Evolutionary conservation across 2,888 invertebrate species (phyloP), one percentile per base, ranked within the genome.

Genomic region (Hesperia comma): DNA sequence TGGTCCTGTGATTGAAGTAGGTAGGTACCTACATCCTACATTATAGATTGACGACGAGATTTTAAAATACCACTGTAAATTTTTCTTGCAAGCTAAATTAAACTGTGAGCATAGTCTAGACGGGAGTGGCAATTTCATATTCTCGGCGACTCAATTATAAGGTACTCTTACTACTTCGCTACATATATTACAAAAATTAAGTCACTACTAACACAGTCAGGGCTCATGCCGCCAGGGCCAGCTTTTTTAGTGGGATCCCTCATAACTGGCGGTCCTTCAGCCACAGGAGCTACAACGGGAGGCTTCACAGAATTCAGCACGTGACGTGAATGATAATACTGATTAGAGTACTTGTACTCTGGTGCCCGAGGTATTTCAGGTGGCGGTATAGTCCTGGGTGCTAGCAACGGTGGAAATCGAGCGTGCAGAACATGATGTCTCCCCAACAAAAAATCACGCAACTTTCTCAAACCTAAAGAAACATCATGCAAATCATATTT

Each of bases 271-370:
- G 81, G 81, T 1, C 85, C 85, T 72, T 81, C 79, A 1, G 83
- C 88, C 7, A 89, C 70, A 2, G 90, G 89, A 0, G 87, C 90
- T 7, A 90, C 79, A 0, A 91, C 81, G 0, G 92, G 91, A 0
- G 91, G 91, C 8, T 78, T 76, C 0, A 90, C 86, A 1, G 90
- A 84, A 66, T 85, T 73, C 68, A 77, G 71, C 0, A 76, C 78
- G 74, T 74, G 77, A 53, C 90, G 80, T 7, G 74, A 70, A 41
- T 68, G 76, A 69, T 92, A 91, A 68, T 81, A 86, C 56, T 84
- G 78, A 0, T 83, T 73, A 0, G 87, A 80, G 71, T 88, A 90
- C 53, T 81, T 86, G 51, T 79, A 68, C 4, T 84, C 83, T 0
- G 85, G 84, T 0, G 84, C 85, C 1, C 91, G 81, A 19, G 88